phyloP scores from a whole-genome alignment of 2,113 vertebrate genomes.

The Struthio camelus region DNA sequence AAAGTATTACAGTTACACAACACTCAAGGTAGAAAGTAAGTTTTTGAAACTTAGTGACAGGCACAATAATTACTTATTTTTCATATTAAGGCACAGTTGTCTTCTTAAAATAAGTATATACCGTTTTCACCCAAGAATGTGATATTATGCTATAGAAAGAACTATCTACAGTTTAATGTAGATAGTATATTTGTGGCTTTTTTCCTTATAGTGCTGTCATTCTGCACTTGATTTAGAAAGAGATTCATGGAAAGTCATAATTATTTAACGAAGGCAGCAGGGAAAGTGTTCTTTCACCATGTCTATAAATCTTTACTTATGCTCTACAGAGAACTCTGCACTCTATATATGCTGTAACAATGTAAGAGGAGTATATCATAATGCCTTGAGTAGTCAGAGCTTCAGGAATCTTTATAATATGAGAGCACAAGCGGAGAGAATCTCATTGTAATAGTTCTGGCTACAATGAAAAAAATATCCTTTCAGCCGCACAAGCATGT shows the following conservation, averaged over 20 bases:
- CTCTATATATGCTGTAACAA: constrained; percentile 49
- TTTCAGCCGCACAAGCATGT: constrained; percentile 14
- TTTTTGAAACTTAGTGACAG: constrained; percentile 31
- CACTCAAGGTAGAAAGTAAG: background rate
- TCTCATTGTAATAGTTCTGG: constrained; percentile 55
- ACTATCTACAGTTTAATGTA: constrained; percentile 41
- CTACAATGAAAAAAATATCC: constrained; percentile 53
- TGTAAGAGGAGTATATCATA: constrained; percentile 70
- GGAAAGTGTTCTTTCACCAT: constrained; percentile 74
- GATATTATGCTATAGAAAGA: constrained; percentile 1
- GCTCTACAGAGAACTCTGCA: constrained; percentile 73
- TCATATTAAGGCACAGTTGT: background rate
- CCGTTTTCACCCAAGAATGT: constrained; percentile 18
- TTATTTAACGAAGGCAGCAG: constrained; percentile 79
- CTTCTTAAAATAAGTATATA: constrained; percentile 60
- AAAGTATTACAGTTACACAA: constrained; percentile 1
- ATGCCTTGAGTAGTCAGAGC: constrained; percentile 62
- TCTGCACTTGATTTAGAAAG: constrained; percentile 79
- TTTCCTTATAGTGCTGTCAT: constrained; percentile 74
- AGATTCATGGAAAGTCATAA: constrained; percentile 80
- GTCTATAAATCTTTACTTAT: constrained; percentile 80
- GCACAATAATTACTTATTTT: constrained; percentile 48
- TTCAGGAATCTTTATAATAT: constrained; percentile 49
- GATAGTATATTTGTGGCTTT: constrained; percentile 67
- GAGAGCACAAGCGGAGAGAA: constrained; percentile 64